Percentiles rank a stretch among this genome's conserved stretches.
Conservation (phyloP, 1,140 invertebrate species). For the Pantala flavescens region DNA sequence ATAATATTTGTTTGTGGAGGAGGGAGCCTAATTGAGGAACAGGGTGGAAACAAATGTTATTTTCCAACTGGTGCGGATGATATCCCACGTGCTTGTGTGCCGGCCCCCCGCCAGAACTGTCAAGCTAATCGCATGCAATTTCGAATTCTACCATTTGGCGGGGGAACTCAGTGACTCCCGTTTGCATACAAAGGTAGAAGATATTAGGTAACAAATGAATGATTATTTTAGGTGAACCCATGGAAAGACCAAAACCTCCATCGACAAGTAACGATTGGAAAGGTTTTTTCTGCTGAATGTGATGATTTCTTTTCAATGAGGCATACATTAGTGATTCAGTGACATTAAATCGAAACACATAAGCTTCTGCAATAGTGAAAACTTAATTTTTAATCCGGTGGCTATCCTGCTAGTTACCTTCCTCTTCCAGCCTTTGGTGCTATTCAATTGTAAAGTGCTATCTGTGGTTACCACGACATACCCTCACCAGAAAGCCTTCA, state of each 20-base stretch:
- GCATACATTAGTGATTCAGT: too few relatives aligned
- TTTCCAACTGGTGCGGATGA: not conserved
- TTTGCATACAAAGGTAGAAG: not conserved
- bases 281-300: too few relatives aligned
- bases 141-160: not conserved
- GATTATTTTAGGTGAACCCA: too few relatives aligned
- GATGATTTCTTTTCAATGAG: too few relatives aligned
- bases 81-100: not conserved
- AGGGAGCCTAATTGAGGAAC: not conserved
- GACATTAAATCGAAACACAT: too few relatives aligned
- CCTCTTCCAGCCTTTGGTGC: not conserved
- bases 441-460: not conserved
- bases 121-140: not conserved
- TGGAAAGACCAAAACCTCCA: too few relatives aligned
- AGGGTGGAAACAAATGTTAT: not conserved
- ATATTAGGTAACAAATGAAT: too few relatives aligned
- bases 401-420: not conserved
- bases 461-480: not conserved
- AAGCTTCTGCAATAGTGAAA: too few relatives aligned
- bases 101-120: slow-evolving; percentile 4
- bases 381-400: too few relatives aligned
- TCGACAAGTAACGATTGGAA: too few relatives aligned
- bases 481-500: not conserved
- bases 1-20: not conserved
- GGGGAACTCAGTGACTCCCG: not conserved